Conservation (phyloP, 2,888 invertebrate species). For the Amphipoea oculea region DNA sequence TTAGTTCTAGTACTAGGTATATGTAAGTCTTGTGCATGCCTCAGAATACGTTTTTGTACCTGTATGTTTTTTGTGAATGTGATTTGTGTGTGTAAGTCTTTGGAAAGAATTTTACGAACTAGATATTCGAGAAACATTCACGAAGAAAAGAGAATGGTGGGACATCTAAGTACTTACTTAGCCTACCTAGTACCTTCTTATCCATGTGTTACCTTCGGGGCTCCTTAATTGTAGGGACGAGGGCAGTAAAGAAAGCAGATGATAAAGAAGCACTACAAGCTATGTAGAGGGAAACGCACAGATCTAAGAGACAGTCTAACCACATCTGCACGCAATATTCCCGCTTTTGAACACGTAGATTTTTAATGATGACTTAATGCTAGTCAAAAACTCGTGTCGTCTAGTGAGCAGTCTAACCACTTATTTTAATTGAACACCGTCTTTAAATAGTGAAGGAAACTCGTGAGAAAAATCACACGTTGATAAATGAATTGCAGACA, state of each 20-base stretch:
- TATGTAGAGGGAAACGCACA: background rate
- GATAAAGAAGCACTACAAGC: background rate
- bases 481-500: conserved; percentile 46
- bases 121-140: background rate
- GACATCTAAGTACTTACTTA: background rate
- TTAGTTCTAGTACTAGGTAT: no score
- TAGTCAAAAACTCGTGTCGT: background rate
- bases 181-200: background rate
- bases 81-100: no score
- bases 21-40: no score
- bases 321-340: conserved; percentile 1
- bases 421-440: conserved; percentile 16
- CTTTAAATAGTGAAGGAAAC: conserved; percentile 19
- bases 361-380: background rate
- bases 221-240: no score
- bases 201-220: background rate
- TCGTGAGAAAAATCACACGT: conserved; percentile 63
- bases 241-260: background rate
- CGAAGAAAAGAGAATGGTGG: background rate
- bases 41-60: no score
- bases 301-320: background rate
- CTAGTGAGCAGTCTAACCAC: conserved; percentile 18
- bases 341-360: background rate
- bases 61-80: no score
- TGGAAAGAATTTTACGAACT: no score